A percentile compares a stretch with the other conserved stretches of the same genome.
These are phyloP conservation scores for Uloborus plumipes DNA, from an alignment of 2,888 invertebrate genomes.

Conservation along the genomic window DNA sequence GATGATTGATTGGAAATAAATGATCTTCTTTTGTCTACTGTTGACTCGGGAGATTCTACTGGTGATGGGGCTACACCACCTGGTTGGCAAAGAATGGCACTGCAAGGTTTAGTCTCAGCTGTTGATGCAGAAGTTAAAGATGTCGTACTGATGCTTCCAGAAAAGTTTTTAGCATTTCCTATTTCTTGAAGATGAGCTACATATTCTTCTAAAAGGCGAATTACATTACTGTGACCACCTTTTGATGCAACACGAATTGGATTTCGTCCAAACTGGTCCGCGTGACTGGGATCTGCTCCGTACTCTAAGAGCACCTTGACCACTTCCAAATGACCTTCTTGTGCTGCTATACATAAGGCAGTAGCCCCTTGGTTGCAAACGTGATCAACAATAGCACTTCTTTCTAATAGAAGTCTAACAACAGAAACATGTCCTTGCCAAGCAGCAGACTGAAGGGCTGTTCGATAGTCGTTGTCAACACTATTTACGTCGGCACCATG, in stretches of 20 bases:
- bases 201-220: conserved; percentile 60
- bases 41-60: conserved; percentile 71
- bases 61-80: conserved; percentile 66
- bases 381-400: conserved; percentile 87
- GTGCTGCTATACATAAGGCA: conserved; percentile 92
- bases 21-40: conserved; percentile 72
- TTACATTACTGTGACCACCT: conserved; percentile 81
- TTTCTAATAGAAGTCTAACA: conserved; percentile 81
- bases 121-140: conserved; percentile 71
- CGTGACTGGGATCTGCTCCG: conserved; percentile 73
- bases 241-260: conserved; percentile 88
- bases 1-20: conserved; percentile 74
- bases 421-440: conserved; percentile 94
- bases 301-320: conserved; percentile 78
- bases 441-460: conserved; percentile 93
- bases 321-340: conserved; percentile 94
- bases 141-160: conserved; percentile 62
- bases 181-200: conserved; percentile 47
- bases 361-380: conserved; percentile 89
- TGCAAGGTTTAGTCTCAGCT: conserved; percentile 78
- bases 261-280: conserved; percentile 72
- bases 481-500: conserved; percentile 91
- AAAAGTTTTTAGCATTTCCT: conserved; percentile 42
- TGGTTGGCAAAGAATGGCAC: conserved; percentile 73
- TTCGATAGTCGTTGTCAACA: conserved; percentile 87